Evolutionary conservation across 2,888 invertebrate genomes (phyloP).

Genomic region (Mythimna loreyi): DNA sequence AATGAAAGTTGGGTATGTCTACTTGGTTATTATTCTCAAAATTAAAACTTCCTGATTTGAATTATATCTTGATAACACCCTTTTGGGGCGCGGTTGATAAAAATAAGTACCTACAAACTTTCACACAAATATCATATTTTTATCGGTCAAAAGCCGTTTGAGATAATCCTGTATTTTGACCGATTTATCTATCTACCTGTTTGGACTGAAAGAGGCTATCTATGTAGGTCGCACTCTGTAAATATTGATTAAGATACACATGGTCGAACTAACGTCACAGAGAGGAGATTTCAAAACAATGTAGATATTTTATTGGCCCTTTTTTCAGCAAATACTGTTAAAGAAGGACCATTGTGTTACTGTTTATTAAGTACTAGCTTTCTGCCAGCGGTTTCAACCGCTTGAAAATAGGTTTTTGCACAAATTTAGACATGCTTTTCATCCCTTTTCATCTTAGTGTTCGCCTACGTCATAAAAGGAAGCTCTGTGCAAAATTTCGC

Average conservation of each 20-base stretch:
- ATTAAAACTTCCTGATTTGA: conserved; percentile 10
- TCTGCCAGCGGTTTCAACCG: too few species aligned
- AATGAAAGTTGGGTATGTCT: neutral
- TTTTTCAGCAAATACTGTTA: neutral
- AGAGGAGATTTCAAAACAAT: neutral
- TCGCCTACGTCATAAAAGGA: too few species aligned
- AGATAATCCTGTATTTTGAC: conserved; percentile 5
- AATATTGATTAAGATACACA: conserved; percentile 12
- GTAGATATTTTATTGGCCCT: neutral
- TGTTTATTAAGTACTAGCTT: too few species aligned
- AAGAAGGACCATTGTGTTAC: neutral
- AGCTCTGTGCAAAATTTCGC: too few species aligned
- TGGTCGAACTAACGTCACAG: neutral
- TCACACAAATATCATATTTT: conserved; percentile 7
- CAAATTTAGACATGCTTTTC: too few species aligned
- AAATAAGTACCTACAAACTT: neutral
- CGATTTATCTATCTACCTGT: conserved; percentile 6
- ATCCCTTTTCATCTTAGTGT: too few species aligned
- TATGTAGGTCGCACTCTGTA: conserved; percentile 16
- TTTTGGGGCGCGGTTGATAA: conserved; percentile 1
- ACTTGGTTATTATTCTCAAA: neutral
- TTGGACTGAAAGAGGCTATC: conserved; percentile 19
- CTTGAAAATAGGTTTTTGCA: too few species aligned
- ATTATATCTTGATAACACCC: neutral
- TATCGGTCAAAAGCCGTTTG: conserved; percentile 29